Base-by-base conservation (phyloP, 2,113 vertebrate species). In the Myxocyprinus asiaticus region DNA sequence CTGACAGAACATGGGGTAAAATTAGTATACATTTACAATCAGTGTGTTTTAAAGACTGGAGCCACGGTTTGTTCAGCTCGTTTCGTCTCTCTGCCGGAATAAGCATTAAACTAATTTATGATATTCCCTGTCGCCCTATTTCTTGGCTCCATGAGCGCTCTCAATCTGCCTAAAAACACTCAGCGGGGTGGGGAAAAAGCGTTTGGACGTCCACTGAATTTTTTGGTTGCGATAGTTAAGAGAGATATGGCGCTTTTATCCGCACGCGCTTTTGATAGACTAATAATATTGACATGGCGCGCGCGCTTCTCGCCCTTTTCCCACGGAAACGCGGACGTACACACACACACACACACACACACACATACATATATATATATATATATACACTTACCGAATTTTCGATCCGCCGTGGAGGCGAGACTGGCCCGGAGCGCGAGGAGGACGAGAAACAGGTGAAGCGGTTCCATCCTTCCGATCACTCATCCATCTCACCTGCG, bases 351-450 rank as follows among this genome's bases (percentile, higher is more conserved):
- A 33, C 22, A 33, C 22, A 33, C 22, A 33, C 22, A 33, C 3
- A 33, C 3, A 33, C 22, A 33, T 33, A 33, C 22, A 33, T 33
- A n/a, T n/a, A n/a, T n/a, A n/a, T n/a, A n/a, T n/a, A n/a, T n/a
- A 22, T 4, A 44, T 53, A 22, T 7, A 61, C 33, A 90, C 91
- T 91, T 86, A 93, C 93, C 93, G 84, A 90, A 83, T 82, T 88
- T 90, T 65, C 81, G 70, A 65, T 93, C 91, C 6, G 90, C 89
- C 59, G 83, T 53, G 6, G 82, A 83, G 73, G 65, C 67, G 78
- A 77, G 53, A 80, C 69, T 15, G 73, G 82, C 71, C 7, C 71
- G 80, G 76, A 87, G 78, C 48, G 72, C 87, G 73, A 86, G 80
- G 64, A 86, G 65, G 78, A 70, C 50, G 78, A 85, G 82, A 67